Conservation (phyloP, 2,888 invertebrate species). For the Sesia apiformis region DNA sequence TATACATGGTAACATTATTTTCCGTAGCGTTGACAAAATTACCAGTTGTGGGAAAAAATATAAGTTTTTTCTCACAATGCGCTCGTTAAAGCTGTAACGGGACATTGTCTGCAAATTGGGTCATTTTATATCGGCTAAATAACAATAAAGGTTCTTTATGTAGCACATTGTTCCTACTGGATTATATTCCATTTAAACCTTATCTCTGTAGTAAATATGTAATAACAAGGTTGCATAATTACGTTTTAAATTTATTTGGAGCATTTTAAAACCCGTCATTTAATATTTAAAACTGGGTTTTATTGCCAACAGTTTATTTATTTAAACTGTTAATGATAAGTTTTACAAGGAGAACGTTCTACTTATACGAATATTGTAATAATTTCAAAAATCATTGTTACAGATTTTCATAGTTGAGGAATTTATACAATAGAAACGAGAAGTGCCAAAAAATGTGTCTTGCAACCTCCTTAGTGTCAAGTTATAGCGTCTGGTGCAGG, state of each 20-base stretch:
- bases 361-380: too few relatives aligned
- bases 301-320: too few relatives aligned
- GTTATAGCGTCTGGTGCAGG: slow-evolving; percentile 12
- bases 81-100: slow-evolving; percentile 19
- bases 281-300: too few relatives aligned
- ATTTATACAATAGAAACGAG: background rate
- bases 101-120: slow-evolving; percentile 20
- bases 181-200: background rate
- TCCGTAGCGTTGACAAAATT: slow-evolving; percentile 36
- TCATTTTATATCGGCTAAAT: slow-evolving; percentile 15
- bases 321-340: too few relatives aligned
- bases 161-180: slow-evolving; percentile 7
- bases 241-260: too few relatives aligned
- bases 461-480: slow-evolving; percentile 41
- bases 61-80: slow-evolving; percentile 20
- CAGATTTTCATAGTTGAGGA: too few relatives aligned
- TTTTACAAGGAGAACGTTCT: too few relatives aligned
- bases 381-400: too few relatives aligned
- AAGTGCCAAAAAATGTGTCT: slow-evolving; percentile 54
- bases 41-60: slow-evolving; percentile 23
- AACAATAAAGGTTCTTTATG: slow-evolving; percentile 15
- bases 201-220: background rate
- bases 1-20: slow-evolving; percentile 36
- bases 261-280: too few relatives aligned
- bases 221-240: background rate